Conservation (phyloP, 2,888 invertebrate species). For the Ophioninae sp. region DNA sequence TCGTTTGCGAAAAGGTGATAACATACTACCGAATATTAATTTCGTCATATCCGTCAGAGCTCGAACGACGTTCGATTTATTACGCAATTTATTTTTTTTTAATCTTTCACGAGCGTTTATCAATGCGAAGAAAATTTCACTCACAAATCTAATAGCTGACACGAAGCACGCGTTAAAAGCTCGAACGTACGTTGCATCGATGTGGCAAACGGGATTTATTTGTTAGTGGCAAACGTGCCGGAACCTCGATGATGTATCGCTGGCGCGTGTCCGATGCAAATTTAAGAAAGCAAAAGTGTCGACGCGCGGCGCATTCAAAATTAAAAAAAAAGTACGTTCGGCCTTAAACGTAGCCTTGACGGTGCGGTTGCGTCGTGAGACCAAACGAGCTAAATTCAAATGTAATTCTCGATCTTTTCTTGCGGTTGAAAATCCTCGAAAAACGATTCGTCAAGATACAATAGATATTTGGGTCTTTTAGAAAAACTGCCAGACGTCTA, state of each 20-base stretch:
- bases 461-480: no score
- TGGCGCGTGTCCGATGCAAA: slow-evolving; percentile 68
- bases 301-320: slow-evolving; percentile 65
- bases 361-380: slow-evolving; percentile 1
- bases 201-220: slow-evolving; percentile 7
- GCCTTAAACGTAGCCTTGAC: slow-evolving; percentile 4
- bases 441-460: no score
- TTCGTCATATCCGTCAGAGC: background rate
- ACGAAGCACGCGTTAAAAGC: slow-evolving; percentile 40
- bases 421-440: no score
- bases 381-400: background rate
- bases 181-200: slow-evolving; percentile 15
- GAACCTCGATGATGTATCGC: slow-evolving; percentile 60
- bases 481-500: no score
- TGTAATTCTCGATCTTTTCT: slow-evolving; percentile 17
- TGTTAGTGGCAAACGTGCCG: slow-evolving; percentile 40
- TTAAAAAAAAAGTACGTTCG: slow-evolving; percentile 2
- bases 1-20: background rate
- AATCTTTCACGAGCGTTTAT: background rate
- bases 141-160: slow-evolving; percentile 17
- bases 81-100: background rate
- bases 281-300: slow-evolving; percentile 71
- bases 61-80: background rate
- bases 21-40: background rate
- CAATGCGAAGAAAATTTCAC: slow-evolving; percentile 23